These are phyloP conservation scores for Chaetorhynchus papuensis DNA, from an alignment of 2,113 vertebrate species.

Conservation along the genomic window DNA sequence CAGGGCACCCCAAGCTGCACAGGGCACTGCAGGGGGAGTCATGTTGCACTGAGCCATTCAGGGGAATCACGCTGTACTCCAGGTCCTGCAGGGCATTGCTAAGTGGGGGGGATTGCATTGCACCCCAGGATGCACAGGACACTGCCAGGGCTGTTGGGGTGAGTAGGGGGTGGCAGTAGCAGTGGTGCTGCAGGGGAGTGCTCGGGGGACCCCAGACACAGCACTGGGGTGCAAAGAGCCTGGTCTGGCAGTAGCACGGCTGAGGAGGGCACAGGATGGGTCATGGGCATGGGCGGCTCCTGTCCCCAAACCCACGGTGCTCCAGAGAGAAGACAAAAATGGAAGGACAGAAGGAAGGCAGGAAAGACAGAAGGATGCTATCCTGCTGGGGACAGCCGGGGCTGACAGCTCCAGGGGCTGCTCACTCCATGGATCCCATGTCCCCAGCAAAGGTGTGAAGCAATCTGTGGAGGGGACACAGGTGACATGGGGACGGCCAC, in stretches of 20 bases:
- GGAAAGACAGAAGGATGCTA: neutral
- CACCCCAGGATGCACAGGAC: neutral
- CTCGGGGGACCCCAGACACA: neutral
- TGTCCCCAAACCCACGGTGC: neutral
- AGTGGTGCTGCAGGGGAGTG: neutral
- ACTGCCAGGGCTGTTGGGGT: neutral
- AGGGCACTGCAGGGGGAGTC: fast-evolving
- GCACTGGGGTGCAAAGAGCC: neutral
- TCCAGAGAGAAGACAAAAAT: neutral
- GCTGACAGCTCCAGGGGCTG: neutral
- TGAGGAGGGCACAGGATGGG: neutral
- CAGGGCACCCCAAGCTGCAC: fast-evolving
- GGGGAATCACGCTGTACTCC: fast-evolving
- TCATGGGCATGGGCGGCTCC: neutral
- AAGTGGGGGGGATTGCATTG: fast-evolving
- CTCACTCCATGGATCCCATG: fast-evolving
- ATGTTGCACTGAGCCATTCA: neutral
- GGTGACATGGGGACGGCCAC: neutral
- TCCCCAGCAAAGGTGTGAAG: neutral
- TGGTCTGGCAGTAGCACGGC: neutral
- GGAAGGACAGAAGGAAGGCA: neutral
- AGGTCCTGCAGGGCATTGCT: neutral
- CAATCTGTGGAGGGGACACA: neutral
- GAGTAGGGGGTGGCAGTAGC: neutral
- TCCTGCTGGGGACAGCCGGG: fast-evolving